These are phyloP conservation scores for Cotesia chilonis DNA, from an alignment of 1,140 invertebrate genomes.

Conservation along the genomic window DNA sequence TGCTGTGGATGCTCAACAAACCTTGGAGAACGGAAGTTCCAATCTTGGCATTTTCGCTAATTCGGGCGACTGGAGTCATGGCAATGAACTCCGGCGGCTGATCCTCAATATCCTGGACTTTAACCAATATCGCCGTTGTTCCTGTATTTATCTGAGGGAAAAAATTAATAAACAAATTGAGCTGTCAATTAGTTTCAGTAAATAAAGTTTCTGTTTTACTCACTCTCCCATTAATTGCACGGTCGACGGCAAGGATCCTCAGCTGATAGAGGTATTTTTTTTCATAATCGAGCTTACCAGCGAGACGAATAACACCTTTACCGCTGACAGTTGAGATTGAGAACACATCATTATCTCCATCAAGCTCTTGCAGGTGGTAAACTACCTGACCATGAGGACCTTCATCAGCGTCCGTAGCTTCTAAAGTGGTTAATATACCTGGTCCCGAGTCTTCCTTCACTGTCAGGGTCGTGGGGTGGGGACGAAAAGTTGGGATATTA, in stretches of 20 bases:
- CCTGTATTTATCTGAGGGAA: slow-evolving; percentile 76
- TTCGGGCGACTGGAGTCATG: slow-evolving; percentile 84
- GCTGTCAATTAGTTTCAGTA: not conserved
- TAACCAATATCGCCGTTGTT: slow-evolving; percentile 86
- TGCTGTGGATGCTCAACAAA: slow-evolving; percentile 22
- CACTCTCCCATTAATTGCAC: slow-evolving; percentile 79
- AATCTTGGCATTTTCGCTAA: slow-evolving; percentile 84
- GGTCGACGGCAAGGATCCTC: slow-evolving; percentile 83
- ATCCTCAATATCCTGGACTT: slow-evolving; percentile 89
- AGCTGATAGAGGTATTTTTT: slow-evolving; percentile 88
- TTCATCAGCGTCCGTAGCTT: slow-evolving; percentile 89
- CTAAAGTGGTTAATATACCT: slow-evolving; percentile 79
- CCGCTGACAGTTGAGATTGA: slow-evolving; percentile 84
- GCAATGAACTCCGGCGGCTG: slow-evolving; percentile 89
- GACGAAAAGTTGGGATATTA: slow-evolving; percentile 86
- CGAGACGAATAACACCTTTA: slow-evolving; percentile 84
- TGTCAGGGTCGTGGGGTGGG: slow-evolving; percentile 82
- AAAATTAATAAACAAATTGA: slow-evolving; percentile 23
- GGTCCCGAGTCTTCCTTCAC: slow-evolving; percentile 81
- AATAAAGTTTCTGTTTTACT: slow-evolving; percentile 38
- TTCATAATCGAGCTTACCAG: slow-evolving; percentile 86
- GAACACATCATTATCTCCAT: slow-evolving; percentile 81
- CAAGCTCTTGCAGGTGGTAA: slow-evolving; percentile 80
- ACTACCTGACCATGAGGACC: slow-evolving; percentile 88
- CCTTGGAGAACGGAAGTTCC: slow-evolving; percentile 84